These are phyloP conservation scores for Drosophila punjabiensis DNA, from an alignment of 1,140 invertebrate genomes.

Conservation along the genomic window DNA sequence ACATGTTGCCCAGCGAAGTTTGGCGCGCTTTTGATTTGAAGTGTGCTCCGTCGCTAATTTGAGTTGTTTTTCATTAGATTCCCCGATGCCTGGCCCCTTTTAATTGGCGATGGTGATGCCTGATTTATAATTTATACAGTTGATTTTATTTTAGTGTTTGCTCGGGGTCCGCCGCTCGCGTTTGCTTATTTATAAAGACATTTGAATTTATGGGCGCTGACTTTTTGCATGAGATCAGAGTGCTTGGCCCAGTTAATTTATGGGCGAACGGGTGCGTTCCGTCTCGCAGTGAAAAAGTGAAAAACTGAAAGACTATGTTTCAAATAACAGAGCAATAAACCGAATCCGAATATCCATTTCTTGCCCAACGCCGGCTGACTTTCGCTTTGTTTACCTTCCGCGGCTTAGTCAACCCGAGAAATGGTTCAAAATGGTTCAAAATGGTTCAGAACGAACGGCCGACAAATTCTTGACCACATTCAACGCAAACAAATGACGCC, in stretches of 20 bases:
- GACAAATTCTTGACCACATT: conserved; percentile 48
- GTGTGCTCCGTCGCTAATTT: conserved; percentile 11
- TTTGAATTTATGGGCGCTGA: conserved; percentile 75
- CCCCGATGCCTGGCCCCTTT: conserved; percentile 23
- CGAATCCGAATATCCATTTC: conserved; percentile 14
- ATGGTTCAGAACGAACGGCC: conserved; percentile 6
- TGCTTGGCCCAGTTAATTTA: conserved; percentile 69
- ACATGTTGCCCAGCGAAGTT: conserved; percentile 38
- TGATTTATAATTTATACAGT: conserved; percentile 71
- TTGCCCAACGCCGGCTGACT: conserved; percentile 33
- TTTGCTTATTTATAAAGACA: conserved; percentile 78
- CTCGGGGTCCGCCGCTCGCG: conserved; percentile 16
- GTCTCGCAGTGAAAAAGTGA: conserved; percentile 13
- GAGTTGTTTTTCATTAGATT: conserved; percentile 15
- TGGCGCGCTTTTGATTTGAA: conserved; percentile 38
- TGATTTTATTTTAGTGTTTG: conserved; percentile 48
- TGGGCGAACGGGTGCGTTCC: conserved; percentile 49
- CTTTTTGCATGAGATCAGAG: conserved; percentile 77
- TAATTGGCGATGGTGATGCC: conserved; percentile 58
- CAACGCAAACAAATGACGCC: conserved; percentile 67
- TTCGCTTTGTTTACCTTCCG: conserved; percentile 40
- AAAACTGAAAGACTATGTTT: conserved; percentile 58
- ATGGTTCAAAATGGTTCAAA: conserved; percentile 19
- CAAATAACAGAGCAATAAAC: conserved; percentile 55
- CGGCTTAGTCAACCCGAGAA: conserved; percentile 46